Evolutionary conservation across 2,113 vertebrate species (phyloP).

Genomic region (Myrmecobius fasciatus): DNA sequence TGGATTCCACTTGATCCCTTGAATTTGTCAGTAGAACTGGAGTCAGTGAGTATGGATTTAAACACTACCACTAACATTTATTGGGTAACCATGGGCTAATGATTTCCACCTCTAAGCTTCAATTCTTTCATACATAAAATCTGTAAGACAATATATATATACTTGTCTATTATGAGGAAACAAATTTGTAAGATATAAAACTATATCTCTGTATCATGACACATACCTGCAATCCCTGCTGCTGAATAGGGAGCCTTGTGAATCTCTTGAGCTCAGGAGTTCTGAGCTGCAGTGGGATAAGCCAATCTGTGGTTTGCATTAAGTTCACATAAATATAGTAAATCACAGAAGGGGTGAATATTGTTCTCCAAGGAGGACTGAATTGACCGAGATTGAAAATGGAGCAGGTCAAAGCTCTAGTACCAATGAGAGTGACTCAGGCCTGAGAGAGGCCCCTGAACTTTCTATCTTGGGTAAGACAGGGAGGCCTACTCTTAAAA

Average conservation of each 20-base stretch:
- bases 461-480: background rate
- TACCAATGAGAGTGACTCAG: background rate
- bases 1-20: background rate
- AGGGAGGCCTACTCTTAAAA: background rate
- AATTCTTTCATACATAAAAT: background rate
- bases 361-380: background rate
- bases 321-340: background rate
- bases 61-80: background rate
- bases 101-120: background rate
- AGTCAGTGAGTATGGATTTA: background rate
- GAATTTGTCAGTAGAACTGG: too few species aligned
- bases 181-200: background rate
- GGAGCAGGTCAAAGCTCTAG: background rate
- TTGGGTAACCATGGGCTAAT: background rate
- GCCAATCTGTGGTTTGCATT: background rate
- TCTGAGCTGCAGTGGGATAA: background rate
- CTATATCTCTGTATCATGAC: background rate
- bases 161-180: background rate
- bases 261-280: background rate
- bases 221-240: background rate
- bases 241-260: background rate
- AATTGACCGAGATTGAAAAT: background rate
- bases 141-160: background rate
- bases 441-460: background rate
- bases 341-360: background rate